Conservation (phyloP, 2,888 invertebrate species). For the Drosophila yooni region DNA sequence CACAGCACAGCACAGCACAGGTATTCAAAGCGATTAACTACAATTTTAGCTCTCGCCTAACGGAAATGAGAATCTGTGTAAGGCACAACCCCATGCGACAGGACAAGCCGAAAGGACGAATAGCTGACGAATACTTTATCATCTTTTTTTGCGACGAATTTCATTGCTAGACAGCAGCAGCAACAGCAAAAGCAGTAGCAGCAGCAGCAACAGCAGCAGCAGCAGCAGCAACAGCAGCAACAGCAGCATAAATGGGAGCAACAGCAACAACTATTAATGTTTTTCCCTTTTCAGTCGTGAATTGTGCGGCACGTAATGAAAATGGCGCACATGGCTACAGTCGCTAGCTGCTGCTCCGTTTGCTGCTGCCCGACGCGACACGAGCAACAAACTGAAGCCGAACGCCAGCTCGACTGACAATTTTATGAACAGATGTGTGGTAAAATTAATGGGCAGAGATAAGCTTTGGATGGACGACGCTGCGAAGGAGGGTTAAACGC, state of each 20-base stretch:
- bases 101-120: conserved; percentile 33
- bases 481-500: conserved; percentile 63
- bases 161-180: conserved; percentile 29
- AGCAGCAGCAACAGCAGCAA: conserved; percentile 6
- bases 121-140: conserved; percentile 44
- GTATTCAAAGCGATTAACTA: conserved; percentile 54
- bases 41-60: conserved; percentile 32
- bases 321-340: conserved; percentile 72
- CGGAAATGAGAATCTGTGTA: conserved; percentile 57
- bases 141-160: conserved; percentile 37
- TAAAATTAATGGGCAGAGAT: conserved; percentile 81
- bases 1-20: background rate
- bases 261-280: conserved; percentile 60
- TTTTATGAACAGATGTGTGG: conserved; percentile 81
- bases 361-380: conserved; percentile 49
- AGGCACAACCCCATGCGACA: conserved; percentile 1
- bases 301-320: conserved; percentile 72
- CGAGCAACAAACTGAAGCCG: conserved; percentile 74
- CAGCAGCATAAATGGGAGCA: conserved; percentile 37
- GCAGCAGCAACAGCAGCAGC: background rate
- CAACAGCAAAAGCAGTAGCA: conserved; percentile 6
- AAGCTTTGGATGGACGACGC: conserved; percentile 54
- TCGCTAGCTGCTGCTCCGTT: conserved; percentile 12
- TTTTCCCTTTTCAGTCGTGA: conserved; percentile 30
- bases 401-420: conserved; percentile 73